A percentile compares a stretch with the other conserved stretches of the same genome.
Evolutionary conservation across 2,888 invertebrate genomes (phyloP).

Genomic region (Hetaerina titia): DNA sequence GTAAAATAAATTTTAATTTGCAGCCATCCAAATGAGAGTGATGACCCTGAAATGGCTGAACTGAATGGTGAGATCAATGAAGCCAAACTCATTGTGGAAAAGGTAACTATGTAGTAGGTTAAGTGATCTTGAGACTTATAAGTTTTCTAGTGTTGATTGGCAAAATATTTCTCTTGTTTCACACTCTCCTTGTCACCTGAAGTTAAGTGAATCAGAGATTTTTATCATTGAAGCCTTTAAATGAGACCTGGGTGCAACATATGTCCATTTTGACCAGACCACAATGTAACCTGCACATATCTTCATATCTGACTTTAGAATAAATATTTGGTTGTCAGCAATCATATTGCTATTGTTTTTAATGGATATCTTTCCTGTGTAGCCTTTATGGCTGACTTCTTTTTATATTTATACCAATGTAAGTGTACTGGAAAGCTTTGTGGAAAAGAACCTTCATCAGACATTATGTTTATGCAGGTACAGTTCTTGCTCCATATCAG

Average conservation of each 20-base stretch:
- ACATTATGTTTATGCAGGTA: no score
- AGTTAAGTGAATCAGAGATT: neutral
- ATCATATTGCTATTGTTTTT: no score
- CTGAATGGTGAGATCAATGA: neutral
- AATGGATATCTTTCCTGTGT: no score
- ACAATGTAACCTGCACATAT: no score
- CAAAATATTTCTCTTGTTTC: neutral
- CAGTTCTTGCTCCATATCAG: no score
- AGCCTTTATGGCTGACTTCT: no score
- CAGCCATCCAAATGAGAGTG: neutral
- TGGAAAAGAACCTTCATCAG: no score
- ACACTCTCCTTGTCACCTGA: neutral
- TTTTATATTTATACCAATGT: no score
- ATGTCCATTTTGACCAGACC: neutral
- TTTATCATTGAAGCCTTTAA: neutral
- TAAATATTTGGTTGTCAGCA: no score
- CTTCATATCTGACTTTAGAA: no score
- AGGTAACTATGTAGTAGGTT: neutral
- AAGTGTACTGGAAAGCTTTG: no score
- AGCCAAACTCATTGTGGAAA: slow-evolving; percentile 4
- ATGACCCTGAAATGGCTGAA: neutral
- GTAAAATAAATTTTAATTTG: neutral
- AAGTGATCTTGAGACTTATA: neutral
- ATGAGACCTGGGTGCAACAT: neutral
- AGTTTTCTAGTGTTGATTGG: no score